phyloP scores from a whole-genome alignment of 2,113 vertebrate species.

The Oxyruncus cristatus region DNA sequence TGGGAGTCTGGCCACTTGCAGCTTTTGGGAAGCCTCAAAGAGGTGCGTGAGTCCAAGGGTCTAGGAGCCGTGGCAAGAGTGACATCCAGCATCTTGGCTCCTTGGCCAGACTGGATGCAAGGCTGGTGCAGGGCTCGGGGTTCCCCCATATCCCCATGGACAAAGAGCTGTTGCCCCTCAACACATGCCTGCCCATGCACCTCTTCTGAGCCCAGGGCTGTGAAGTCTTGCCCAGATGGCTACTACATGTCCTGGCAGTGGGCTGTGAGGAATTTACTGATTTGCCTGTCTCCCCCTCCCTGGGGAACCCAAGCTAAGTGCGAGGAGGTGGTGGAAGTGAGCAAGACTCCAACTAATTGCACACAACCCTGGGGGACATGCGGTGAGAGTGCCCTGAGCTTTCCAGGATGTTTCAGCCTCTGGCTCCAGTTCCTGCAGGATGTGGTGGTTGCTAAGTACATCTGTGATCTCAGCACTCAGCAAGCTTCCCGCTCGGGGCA shows the following conservation, averaged over 20 bases:
- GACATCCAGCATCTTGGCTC: fast-evolving
- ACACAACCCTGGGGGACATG: background rate
- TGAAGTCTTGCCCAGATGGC: background rate
- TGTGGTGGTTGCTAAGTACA: background rate
- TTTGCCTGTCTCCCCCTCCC: background rate
- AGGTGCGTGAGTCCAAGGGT: background rate
- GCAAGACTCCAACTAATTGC: slow-evolving; percentile 22
- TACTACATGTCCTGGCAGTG: background rate
- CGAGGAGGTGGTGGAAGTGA: background rate
- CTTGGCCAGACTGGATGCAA: background rate
- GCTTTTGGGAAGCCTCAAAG: background rate
- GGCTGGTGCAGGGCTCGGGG: background rate
- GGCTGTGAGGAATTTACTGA: background rate
- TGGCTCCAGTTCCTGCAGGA: slow-evolving; percentile 35
- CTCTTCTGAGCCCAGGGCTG: background rate
- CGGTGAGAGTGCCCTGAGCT: background rate
- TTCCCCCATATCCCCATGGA: background rate
- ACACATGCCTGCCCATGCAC: fast-evolving
- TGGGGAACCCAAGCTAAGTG: background rate
- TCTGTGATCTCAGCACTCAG: background rate
- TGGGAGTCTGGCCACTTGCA: background rate
- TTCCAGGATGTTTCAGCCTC: background rate
- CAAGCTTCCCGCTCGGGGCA: background rate
- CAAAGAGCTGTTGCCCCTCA: background rate
- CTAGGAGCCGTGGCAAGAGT: background rate